Conservation (phyloP, 23 tunicate species). For the Ascidia mentula region DNA sequence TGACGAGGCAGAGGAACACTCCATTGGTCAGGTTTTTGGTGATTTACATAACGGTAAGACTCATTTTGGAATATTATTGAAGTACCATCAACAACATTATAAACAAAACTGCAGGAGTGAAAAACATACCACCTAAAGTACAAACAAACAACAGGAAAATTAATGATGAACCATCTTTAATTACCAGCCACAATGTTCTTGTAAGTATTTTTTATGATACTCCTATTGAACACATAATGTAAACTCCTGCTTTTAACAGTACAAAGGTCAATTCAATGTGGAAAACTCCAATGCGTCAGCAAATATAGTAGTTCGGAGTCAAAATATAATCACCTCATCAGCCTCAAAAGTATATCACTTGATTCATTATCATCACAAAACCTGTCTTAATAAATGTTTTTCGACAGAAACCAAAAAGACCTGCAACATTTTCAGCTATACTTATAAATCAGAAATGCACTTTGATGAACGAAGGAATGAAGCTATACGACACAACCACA, state of each 20-base stretch:
- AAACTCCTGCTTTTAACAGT: background rate
- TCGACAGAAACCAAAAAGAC: background rate
- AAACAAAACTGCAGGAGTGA: no score
- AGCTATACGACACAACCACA: conserved; percentile 33
- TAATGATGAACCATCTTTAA: conserved; percentile 26
- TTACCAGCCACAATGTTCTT: conserved; percentile 4
- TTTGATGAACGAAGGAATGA: conserved; percentile 21
- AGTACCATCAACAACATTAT: no score
- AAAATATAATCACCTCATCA: background rate
- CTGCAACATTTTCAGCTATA: background rate
- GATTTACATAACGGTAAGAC: no score
- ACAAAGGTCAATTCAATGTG: conserved; percentile 16
- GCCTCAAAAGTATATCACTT: background rate
- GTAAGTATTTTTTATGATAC: background rate
- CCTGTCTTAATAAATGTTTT: background rate
- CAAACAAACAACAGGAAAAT: background rate
- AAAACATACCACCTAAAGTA: background rate
- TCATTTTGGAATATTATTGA: no score
- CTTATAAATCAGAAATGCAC: conserved; percentile 27
- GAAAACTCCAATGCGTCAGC: conserved; percentile 41
- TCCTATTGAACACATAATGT: background rate
- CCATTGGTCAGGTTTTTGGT: conserved; percentile 3
- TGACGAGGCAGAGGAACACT: conserved; percentile 52
- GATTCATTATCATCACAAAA: background rate
- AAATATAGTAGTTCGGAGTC: conserved; percentile 7